These are phyloP conservation scores for Solenopsis fugax DNA, from an alignment of 1,140 invertebrate genomes.

Conservation along the genomic window DNA sequence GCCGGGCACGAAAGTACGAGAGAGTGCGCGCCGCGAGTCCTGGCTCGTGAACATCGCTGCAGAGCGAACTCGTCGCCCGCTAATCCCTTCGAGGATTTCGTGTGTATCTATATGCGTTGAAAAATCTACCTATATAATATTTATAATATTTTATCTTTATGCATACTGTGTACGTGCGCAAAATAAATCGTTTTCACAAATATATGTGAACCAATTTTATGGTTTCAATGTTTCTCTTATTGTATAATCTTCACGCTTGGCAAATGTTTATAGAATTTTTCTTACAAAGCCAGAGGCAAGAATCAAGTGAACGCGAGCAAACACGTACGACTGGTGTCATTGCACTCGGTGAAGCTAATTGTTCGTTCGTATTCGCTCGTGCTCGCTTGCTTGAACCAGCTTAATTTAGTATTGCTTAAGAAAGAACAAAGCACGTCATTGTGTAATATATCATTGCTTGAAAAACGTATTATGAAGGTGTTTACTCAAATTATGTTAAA, in stretches of 20 bases:
- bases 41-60: background rate
- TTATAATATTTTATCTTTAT: background rate
- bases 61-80: background rate
- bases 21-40: background rate
- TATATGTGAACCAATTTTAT: background rate
- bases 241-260: background rate
- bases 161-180: background rate
- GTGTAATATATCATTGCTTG: background rate
- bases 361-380: background rate
- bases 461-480: background rate
- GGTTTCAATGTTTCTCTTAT: background rate
- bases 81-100: background rate
- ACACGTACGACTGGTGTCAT: background rate
- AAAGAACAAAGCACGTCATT: background rate
- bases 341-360: background rate
- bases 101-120: background rate
- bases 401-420: background rate
- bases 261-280: background rate
- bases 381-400: background rate
- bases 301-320: background rate
- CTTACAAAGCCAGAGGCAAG: background rate
- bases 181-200: slow-evolving; percentile 2
- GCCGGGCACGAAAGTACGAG: slow-evolving; percentile 45
- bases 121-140: background rate
- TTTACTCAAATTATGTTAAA: no score